phyloP scores from a whole-genome alignment of 2,113 vertebrate species.

The Ranitomeya imitator region DNA sequence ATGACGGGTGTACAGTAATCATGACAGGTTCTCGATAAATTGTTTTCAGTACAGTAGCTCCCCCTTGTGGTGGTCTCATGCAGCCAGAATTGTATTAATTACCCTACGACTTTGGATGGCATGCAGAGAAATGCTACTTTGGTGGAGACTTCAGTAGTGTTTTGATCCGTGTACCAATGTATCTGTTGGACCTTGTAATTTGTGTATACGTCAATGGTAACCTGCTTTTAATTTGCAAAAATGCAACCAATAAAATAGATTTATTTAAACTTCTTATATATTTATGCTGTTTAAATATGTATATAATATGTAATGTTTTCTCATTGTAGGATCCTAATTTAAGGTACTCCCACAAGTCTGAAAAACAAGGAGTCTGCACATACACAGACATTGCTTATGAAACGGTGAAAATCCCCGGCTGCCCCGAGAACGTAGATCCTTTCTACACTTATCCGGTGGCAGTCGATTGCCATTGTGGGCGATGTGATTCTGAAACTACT shows the following conservation, averaged over 20 bases:
- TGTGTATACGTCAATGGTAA: too few species aligned
- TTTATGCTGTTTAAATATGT: not conserved
- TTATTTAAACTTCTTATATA: too few species aligned
- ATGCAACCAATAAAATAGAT: too few species aligned
- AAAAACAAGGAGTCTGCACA: slow-evolving; percentile 77
- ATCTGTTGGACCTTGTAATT: too few species aligned
- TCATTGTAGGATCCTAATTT: slow-evolving; percentile 77
- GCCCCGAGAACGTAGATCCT: slow-evolving; percentile 71
- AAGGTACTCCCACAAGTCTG: slow-evolving; percentile 63
- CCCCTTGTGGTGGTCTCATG: too few species aligned
- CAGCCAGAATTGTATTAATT: too few species aligned
- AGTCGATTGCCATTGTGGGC: slow-evolving; percentile 78
- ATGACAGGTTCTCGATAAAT: too few species aligned
- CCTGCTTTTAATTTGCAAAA: too few species aligned
- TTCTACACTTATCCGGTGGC: slow-evolving; percentile 82
- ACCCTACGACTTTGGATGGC: too few species aligned
- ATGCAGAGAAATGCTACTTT: not conserved
- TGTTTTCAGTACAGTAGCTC: too few species aligned
- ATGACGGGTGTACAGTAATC: too few species aligned
- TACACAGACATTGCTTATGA: slow-evolving; percentile 83
- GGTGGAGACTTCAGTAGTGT: not conserved
- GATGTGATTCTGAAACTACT: slow-evolving; percentile 74
- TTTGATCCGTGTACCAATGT: too few species aligned
- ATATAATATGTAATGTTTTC: not conserved
- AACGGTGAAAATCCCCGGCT: slow-evolving; percentile 79